These are phyloP conservation scores for Tanaodytes sp. DNA, from an alignment of 2,888 invertebrate genomes.

Conservation along the genomic window DNA sequence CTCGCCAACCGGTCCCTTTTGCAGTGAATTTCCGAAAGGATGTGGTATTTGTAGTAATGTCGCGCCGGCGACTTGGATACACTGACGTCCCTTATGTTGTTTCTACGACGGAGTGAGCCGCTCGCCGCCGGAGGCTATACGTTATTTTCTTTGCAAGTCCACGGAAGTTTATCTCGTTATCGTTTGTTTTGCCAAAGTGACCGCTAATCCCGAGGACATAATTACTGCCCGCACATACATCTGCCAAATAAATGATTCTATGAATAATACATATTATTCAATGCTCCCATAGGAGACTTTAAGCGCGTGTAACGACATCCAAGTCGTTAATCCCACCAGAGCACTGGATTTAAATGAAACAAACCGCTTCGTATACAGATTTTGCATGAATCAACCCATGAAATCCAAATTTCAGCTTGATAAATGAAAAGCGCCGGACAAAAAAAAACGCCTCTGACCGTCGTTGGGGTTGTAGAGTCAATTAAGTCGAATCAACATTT, in stretches of 20 bases:
- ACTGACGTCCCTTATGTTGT: constrained; percentile 55
- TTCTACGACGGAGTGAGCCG: too few species aligned
- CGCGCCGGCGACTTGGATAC: constrained; percentile 37
- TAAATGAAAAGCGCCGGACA: too few species aligned
- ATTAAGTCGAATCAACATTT: too few species aligned
- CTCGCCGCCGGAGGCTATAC: constrained; percentile 49
- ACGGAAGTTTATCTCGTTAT: constrained; percentile 61
- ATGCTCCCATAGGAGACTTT: constrained; percentile 37
- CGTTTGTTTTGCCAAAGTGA: constrained; percentile 60
- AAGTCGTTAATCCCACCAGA: constrained; percentile 24
- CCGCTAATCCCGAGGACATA: constrained; percentile 52
- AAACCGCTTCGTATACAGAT: neutral
- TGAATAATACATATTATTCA: constrained; percentile 53
- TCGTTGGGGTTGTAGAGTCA: too few species aligned
- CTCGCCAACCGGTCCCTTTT: constrained; percentile 23
- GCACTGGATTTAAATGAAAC: constrained; percentile 27
- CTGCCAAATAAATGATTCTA: constrained; percentile 52
- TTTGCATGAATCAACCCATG: constrained; percentile 3
- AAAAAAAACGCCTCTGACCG: too few species aligned
- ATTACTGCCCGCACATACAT: constrained; percentile 44
- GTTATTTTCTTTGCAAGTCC: constrained; percentile 62
- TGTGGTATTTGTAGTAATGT: constrained; percentile 41
- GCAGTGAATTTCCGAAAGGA: constrained; percentile 41
- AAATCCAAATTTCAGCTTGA: neutral
- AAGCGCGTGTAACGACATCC: constrained; percentile 30